A percentile compares a stretch with the other conserved stretches of the same genome.
Evolutionary conservation across 1,140 invertebrate genomes (phyloP).

Genomic region (Lucilia sericata): DNA sequence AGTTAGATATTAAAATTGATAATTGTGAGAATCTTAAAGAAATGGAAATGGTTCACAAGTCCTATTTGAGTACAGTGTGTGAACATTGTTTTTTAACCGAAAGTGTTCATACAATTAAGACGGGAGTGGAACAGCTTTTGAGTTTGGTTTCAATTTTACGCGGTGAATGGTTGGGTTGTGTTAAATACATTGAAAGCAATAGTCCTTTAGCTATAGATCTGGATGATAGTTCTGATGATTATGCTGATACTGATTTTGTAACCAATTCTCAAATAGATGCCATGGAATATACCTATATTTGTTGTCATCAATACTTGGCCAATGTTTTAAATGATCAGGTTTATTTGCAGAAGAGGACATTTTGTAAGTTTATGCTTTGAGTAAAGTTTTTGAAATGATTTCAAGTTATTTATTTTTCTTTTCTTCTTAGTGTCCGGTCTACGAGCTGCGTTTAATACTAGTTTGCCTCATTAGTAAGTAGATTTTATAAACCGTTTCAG

Average conservation of each 20-base stretch:
- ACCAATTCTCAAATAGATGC: conserved; percentile 55
- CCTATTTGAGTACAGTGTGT: conserved; percentile 51
- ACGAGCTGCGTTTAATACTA: conserved; percentile 58
- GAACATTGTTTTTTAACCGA: conserved; percentile 57
- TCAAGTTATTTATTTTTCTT: conserved; percentile 31
- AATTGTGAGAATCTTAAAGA: conserved; percentile 53
- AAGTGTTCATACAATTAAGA: conserved; percentile 50
- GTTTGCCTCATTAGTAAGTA: conserved; percentile 54
- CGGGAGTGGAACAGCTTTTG: conserved; percentile 56
- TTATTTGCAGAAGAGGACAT: conserved; percentile 55
- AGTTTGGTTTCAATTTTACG: conserved; percentile 47
- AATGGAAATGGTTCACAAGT: conserved; percentile 54
- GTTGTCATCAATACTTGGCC: conserved; percentile 60
- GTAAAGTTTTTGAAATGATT: neutral
- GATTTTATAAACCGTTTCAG: neutral
- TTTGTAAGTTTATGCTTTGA: conserved; percentile 55
- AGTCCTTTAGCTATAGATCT: conserved; percentile 42
- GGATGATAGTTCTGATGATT: conserved; percentile 18
- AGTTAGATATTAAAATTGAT: conserved; percentile 53
- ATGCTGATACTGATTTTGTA: conserved; percentile 51
- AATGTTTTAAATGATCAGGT: conserved; percentile 52
- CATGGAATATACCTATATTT: conserved; percentile 62
- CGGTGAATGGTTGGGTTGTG: conserved; percentile 54
- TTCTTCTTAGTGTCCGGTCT: conserved; percentile 57
- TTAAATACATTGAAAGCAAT: conserved; percentile 48